These are phyloP conservation scores for Cosmia trapezina DNA, from an alignment of 2,888 invertebrate genomes.

Conservation along the genomic window DNA sequence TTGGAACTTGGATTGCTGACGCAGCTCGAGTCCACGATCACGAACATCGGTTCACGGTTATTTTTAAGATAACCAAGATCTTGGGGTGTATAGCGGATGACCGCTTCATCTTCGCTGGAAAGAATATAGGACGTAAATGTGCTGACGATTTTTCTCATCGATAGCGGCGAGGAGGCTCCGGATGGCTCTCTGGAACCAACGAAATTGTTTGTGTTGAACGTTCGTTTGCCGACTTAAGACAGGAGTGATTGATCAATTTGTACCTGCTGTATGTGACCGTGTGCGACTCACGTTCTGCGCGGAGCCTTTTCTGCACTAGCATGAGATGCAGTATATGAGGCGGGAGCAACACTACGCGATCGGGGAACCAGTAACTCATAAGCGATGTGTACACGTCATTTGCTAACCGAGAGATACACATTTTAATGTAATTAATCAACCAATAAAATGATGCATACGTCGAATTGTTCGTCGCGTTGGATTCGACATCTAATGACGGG, in stretches of 20 bases:
- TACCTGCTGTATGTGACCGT: constrained; percentile 76
- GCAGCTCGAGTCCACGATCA: constrained; percentile 74
- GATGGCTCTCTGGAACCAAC: constrained; percentile 73
- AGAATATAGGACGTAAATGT: constrained; percentile 75
- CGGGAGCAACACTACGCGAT: constrained; percentile 73
- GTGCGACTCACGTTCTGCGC: constrained; percentile 71
- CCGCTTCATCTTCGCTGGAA: constrained; percentile 77
- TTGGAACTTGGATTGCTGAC: constrained; percentile 73
- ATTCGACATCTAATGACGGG: constrained; percentile 70
- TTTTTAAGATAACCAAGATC: constrained; percentile 59
- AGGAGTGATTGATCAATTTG: constrained; percentile 71
- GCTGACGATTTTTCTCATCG: constrained; percentile 65
- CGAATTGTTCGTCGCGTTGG: constrained; percentile 61
- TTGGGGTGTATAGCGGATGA: constrained; percentile 66
- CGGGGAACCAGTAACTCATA: constrained; percentile 73
- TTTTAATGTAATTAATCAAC: constrained; percentile 78
- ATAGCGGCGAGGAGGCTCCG: constrained; percentile 57
- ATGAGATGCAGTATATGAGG: constrained; percentile 78
- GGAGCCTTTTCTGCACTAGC: constrained; percentile 74
- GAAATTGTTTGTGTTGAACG: constrained; percentile 72
- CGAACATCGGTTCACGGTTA: constrained; percentile 73
- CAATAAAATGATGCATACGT: constrained; percentile 83
- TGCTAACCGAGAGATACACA: constrained; percentile 78
- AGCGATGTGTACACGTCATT: constrained; percentile 77
- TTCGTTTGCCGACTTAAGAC: constrained; percentile 62